Base-by-base conservation (phyloP, 2,888 invertebrate genomes). In the Amphipoea lucens region DNA sequence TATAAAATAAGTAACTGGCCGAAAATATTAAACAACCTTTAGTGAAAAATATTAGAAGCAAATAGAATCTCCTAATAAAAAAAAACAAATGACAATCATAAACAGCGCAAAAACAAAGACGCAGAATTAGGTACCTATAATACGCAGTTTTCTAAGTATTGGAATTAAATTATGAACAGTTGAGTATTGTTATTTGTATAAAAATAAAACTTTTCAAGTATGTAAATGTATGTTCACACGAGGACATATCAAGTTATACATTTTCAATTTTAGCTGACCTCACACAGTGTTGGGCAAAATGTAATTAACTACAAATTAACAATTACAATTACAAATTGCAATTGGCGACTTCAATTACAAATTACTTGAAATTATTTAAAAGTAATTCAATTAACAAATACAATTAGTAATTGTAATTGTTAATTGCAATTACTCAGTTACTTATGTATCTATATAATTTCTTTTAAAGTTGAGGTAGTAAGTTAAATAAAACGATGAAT, bases 1-100 rank as follows among this genome's bases (percentile, higher is more conserved):
- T 20, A 9, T 3, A 45, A n/a, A 68, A 45, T 20, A 45, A 20
- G 9, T 54, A 9, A 57, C 83, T 69, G 83, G 86, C 74, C 14
- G 48, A 48, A 66, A 70, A 67, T 40, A 71, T n/a, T 20, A 36
- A 23, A 36, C 17, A n/a, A 42, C 1, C 23, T 57, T 0, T 20
- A 40, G 51, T 0, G 3, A 20, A 14, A 3, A 17, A 48, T 29
- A 29, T 20, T 42, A 29, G 3, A 51, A 77, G 1, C 0, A 36
- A 80, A 54, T n/a, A 11, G 63, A 65, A 72, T 29, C 9, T 45
- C 4, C 0, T 20, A 17, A 9, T 20, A 48, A 23, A 62, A 73
- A 83, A 68, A 83, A 86, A 85, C 74, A 77, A 87, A 75, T 65
- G 67, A 76, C 48, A 48, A 12, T 80, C 76, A 17, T 12, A 29